Evolutionary conservation across 2,888 invertebrate species (phyloP), one percentile per base, ranked within the genome.

Genomic region (Endomychus coccineus): DNA sequence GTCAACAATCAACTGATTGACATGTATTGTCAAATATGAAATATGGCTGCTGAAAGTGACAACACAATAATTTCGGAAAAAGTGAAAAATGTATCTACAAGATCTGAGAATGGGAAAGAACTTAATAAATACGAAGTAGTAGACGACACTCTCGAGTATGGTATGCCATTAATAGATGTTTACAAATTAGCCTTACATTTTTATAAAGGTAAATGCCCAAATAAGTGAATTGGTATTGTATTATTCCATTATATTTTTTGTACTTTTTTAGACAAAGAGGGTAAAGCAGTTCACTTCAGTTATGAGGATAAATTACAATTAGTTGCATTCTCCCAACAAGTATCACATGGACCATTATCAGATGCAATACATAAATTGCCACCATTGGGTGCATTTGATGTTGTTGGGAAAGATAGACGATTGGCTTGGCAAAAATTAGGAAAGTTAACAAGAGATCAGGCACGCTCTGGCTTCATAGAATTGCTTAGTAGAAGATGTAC

Each of bases 341-440:
- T 87, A 5, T 74, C 75, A 7, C 83, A 91, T 65, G 96, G 96
- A 0, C 80, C 86, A 31, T 79, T 82, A 54, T 77, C 82, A 46
- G 68, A 80, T 1, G 80, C 78, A 32, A 76, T 79, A 33, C 74
- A 76, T 4, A 67, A 64, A 50, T 61, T 75, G 24, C 80, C 90
- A 27, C 88, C 87, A 9, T 69, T 95, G 31, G 96, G 96, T 13
- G 90, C 94, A 1, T 68, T 97, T 21, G 95, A 97, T 70, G 88
- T 97, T 1, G 92, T 97, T 49, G 97, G 96, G 1, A 80, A 83
- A 58, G 95, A 96, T 59, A 73, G 96, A 42, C 77, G 90, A 53
- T 71, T 89, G 48, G 94, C 95, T 15, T 98, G 98, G 97, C 88
- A 91, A 62, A 76, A 81, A 44, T 69, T 98, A 27, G 94, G 92